Base-by-base conservation (phyloP, 2,888 invertebrate genomes). In the Cylindroiulus punctatus region DNA sequence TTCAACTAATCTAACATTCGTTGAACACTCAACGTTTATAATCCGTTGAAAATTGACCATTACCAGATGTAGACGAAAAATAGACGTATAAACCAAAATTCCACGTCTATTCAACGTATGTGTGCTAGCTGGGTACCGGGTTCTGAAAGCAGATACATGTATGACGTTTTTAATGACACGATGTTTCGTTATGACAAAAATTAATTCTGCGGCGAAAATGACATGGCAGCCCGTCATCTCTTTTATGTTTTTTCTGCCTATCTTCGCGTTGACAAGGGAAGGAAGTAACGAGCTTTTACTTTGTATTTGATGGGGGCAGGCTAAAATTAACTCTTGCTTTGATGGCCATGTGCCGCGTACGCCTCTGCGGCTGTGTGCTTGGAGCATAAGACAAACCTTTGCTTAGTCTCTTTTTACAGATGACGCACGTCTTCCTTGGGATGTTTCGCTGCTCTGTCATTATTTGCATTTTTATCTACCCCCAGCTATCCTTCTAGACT, bases 241-340 rank as follows among this genome's bases (percentile, higher is more conserved):
- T 19, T 76, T 0, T 4, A 30, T 30, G 30, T 76, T 30, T 76
- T 76, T 30, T 76, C 30, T 30, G 14, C 7, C 30, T 14, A 8
- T 30, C 30, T 0, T 22, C 57, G 1, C 76, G 76, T 76, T 76
- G 76, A 76, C 76, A 30, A 76, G 76, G n/a, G 30, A 76, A 30
- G 76, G 17, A 76, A 76, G 30, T 76, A 76, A 76, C 10, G 76
- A 76, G 76, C 76, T 30, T n/a, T 26, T 76, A 76, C 30, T 76
- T 76, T 76, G 30, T 30, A 76, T 76, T 30, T 76, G 12, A 57
- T 26, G 26, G 76, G 30, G 76, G 30, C n/a, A 26, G 30, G 76
- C 76, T 76, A 76, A 76, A 76, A 76, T 76, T 76, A 76, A 14
- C 26, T 76, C 30, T 76, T 30, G 30, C 76, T 76, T 76, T 76